phyloP scores from a whole-genome alignment of 2,113 vertebrate genomes.

The Channa argus region DNA sequence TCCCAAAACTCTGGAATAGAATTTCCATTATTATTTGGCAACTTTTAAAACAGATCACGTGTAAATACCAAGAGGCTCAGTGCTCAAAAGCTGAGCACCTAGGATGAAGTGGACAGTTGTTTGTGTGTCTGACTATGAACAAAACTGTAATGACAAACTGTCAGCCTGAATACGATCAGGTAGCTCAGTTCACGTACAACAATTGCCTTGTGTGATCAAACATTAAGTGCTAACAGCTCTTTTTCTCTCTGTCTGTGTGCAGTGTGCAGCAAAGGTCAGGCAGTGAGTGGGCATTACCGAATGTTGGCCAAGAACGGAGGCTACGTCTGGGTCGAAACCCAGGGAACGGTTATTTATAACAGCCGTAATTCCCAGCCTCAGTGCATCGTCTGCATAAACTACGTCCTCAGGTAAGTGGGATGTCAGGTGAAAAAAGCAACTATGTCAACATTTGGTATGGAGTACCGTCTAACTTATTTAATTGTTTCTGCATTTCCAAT shows the following conservation, averaged over 20 bases:
- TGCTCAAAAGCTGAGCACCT: no score
- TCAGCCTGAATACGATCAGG: not conserved
- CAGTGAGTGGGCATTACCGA: slow-evolving; percentile 92
- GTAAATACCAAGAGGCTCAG: no score
- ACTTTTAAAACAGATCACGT: not conserved
- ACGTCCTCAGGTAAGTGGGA: slow-evolving; percentile 90
- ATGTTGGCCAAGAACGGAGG: slow-evolving; percentile 97
- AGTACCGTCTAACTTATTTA: no score
- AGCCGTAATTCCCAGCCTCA: slow-evolving; percentile 98
- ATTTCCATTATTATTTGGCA: no score
- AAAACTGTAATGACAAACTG: not conserved
- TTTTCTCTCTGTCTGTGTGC: slow-evolving; percentile 26
- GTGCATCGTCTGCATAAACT: slow-evolving; percentile 97
- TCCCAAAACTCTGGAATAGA: no score
- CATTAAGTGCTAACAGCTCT: not conserved
- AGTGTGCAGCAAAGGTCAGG: slow-evolving; percentile 98
- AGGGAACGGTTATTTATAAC: slow-evolving; percentile 96
- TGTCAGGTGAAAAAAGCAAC: no score
- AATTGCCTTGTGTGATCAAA: not conserved
- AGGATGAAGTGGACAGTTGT: not conserved
- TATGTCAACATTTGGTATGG: no score
- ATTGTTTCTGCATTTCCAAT: not conserved
- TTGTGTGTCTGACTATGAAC: not conserved
- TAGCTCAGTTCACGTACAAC: not conserved
- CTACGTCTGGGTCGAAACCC: slow-evolving; percentile 97